Base-by-base conservation (phyloP, 2,888 invertebrate genomes). In the Dioctria linearis region DNA sequence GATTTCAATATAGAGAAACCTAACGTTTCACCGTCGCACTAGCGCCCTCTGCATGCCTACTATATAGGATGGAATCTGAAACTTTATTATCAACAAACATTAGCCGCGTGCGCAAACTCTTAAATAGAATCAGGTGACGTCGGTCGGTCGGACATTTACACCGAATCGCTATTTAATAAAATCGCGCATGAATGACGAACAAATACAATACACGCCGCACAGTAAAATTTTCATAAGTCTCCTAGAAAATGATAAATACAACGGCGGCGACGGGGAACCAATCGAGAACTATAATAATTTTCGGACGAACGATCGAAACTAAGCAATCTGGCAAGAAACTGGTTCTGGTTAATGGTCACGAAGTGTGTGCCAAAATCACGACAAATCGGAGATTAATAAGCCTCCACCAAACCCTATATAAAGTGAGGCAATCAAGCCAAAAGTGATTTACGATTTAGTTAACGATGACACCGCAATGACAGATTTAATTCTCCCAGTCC, bases 331-430 rank as follows among this genome's bases (percentile, higher is more conserved):
- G 13, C 51, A 6, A 11, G 54, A 11, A n/a, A 11, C 54, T 39
- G 3, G 43, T 13, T 40, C 1, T 25, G 40, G 8, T 51, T 25
- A 57, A 37, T 11, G n/a, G 3, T 13, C 37, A 61, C 4, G 6
- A 61, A 61, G 61, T 13, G 3, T 25, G 9, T 42, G 43, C 73
- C 40, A 39, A 73, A 73, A 73, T 73, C 73, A 57, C 73, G 57
- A 73, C 57, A 73, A 73, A 73, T 73, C 54, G 73, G 42, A 73
- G 73, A 73, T 73, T 73, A 73, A 73, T 73, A 59, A 57, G 59
- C 57, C 73, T 57, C 25, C 25, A 25, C 25, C 25, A 25, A 25
- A 25, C 25, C 25, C 25, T 25, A 25, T 51, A 73, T 73, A 73
- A 73, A 57, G 25, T 13, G 42, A 59, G 59, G 42, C 73, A 43